Evolutionary conservation across 1,140 invertebrate genomes (phyloP).

Genomic region (Drosophila subpulchrella): DNA sequence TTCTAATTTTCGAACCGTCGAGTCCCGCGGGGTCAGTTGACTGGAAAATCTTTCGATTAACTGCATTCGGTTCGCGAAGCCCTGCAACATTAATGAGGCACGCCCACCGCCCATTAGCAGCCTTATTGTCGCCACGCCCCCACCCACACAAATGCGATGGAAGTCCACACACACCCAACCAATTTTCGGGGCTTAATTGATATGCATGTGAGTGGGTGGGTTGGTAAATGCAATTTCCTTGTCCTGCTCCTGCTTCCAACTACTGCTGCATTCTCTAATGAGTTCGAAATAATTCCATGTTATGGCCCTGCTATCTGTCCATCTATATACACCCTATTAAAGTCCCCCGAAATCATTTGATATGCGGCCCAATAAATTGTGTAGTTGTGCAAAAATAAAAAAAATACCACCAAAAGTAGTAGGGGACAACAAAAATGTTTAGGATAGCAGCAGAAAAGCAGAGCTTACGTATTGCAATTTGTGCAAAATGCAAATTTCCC

Average conservation of each 20-base stretch:
- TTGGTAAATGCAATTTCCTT: constrained; percentile 49
- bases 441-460: constrained; percentile 23
- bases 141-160: not conserved
- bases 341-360: constrained; percentile 36
- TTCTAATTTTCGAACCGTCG: constrained; percentile 37
- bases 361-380: constrained; percentile 49
- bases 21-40: constrained; percentile 36
- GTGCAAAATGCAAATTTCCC: constrained; percentile 81
- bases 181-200: constrained; percentile 42
- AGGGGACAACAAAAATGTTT: not conserved
- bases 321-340: constrained; percentile 35
- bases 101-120: constrained; percentile 42
- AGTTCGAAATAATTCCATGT: constrained; percentile 64
- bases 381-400: constrained; percentile 3
- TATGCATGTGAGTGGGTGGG: constrained; percentile 32
- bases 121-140: constrained; percentile 26
- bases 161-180: not conserved
- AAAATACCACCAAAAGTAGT: constrained; percentile 9
- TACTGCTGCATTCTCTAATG: constrained; percentile 46
- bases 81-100: constrained; percentile 55
- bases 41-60: constrained; percentile 73
- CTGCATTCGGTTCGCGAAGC: constrained; percentile 40
- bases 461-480: constrained; percentile 79
- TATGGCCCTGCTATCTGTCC: constrained; percentile 31
- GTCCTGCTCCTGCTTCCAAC: constrained; percentile 6